Percentiles rank a stretch among this genome's conserved stretches.
Conservation (phyloP, 2,888 invertebrate species). For the Nephrotoma appendiculata region DNA sequence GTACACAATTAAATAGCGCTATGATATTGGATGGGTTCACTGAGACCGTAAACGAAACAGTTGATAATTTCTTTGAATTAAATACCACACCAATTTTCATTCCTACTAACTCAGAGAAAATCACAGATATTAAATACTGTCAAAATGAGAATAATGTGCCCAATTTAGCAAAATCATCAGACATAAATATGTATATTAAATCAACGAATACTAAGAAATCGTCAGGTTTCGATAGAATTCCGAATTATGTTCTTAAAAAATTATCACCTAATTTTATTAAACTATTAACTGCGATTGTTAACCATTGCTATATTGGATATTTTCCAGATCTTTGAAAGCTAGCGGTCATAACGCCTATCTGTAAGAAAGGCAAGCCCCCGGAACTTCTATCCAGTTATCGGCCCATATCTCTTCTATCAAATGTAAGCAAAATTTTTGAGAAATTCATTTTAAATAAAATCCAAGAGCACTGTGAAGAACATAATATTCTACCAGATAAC, state of each 20-base stretch:
- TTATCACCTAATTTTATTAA: neutral
- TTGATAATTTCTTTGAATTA: neutral
- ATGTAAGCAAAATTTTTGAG: neutral
- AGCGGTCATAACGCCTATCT: no score
- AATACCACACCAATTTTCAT: neutral
- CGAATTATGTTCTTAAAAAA: neutral
- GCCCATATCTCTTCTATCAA: neutral
- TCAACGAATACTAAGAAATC: neutral
- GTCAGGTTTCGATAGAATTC: neutral
- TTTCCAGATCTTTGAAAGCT: no score
- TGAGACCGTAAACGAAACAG: neutral
- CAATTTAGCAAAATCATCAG: neutral
- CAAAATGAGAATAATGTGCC: no score
- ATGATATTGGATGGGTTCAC: no score
- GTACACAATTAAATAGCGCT: no score
- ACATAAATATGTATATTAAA: neutral
- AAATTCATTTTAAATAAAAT: neutral
- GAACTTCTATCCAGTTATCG: no score
- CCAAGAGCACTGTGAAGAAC: neutral
- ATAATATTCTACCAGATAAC: slow-evolving; percentile 2
- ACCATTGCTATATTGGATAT: neutral
- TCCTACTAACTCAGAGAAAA: no score
- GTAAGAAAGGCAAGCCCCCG: no score
- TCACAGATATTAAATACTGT: neutral
- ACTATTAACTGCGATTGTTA: neutral